Evolutionary conservation across 2,113 vertebrate species (phyloP).

Genomic region (Tupaia chinensis): DNA sequence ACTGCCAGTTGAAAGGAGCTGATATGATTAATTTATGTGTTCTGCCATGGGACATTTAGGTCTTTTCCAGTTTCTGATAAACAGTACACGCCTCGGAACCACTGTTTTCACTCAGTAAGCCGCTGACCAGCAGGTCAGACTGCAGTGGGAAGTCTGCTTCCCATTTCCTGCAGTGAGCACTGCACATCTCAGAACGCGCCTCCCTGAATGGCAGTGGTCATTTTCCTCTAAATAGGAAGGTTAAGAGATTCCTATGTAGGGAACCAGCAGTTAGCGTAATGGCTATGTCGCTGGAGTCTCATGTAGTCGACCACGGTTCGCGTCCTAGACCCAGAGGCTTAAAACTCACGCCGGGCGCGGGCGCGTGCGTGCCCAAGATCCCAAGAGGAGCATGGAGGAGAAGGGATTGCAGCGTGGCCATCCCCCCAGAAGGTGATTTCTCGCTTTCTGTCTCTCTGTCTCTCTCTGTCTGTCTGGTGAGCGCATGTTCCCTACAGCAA

Average conservation of each 20-base stretch:
- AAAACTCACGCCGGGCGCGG: no score
- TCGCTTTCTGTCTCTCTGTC: no score
- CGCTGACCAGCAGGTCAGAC: background rate
- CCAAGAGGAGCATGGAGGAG: no score
- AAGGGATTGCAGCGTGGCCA: no score
- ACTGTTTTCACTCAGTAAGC: background rate
- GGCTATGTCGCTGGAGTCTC: no score
- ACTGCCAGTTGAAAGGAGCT: background rate
- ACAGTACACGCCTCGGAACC: background rate
- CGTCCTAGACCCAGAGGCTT: no score
- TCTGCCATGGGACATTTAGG: background rate
- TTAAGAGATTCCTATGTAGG: background rate
- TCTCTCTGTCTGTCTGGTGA: no score
- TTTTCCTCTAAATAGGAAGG: background rate
- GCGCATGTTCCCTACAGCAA: no score
- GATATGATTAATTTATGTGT: background rate
- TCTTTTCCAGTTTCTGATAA: background rate
- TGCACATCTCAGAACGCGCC: background rate
- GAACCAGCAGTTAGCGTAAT: no score
- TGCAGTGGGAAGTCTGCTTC: fast-evolving
- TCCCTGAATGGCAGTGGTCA: background rate
- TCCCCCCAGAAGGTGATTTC: no score
- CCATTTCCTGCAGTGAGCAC: fast-evolving
- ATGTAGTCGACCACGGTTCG: no score
- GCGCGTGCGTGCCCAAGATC: no score